Conservation (phyloP, 2,113 vertebrate genomes). For the Todiramphus chloris region DNA sequence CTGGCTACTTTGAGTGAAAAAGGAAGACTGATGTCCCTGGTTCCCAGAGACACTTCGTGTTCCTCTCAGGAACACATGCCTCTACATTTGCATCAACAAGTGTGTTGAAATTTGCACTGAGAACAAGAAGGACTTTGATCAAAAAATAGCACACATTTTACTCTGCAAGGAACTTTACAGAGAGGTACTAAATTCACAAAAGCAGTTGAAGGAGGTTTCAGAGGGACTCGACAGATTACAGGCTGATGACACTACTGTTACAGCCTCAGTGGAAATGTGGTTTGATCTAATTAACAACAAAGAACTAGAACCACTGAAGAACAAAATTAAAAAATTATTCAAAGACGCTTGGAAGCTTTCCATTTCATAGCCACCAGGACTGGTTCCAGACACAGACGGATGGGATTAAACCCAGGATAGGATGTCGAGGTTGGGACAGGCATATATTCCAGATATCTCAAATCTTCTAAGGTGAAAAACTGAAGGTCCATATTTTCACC, state of each 20-base stretch:
- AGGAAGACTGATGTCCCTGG: not conserved
- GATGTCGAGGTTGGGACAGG: not conserved
- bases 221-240: slow-evolving; percentile 61
- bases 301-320: slow-evolving; percentile 55
- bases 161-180: slow-evolving; percentile 56
- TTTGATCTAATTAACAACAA: slow-evolving; percentile 70
- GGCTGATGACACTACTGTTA: slow-evolving; percentile 51
- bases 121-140: slow-evolving; percentile 56
- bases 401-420: slow-evolving; percentile 10
- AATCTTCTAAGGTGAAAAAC: not conserved
- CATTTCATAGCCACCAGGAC: slow-evolving; percentile 28
- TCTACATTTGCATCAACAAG: slow-evolving; percentile 6
- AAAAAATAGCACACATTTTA: slow-evolving; percentile 49
- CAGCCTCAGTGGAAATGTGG: slow-evolving; percentile 49
- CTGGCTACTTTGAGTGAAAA: not conserved
- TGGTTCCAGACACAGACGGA: not conserved
- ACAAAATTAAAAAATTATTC: slow-evolving; percentile 64
- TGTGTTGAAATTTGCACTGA: slow-evolving; percentile 38
- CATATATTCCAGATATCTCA: not conserved
- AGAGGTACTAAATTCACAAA: slow-evolving; percentile 57
- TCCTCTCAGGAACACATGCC: not conserved
- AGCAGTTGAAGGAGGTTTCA: slow-evolving; percentile 58
- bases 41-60: not conserved
- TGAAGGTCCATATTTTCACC: not conserved
- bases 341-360: slow-evolving; percentile 45